Evolutionary conservation across 2,113 vertebrate genomes (phyloP), one percentile per base, ranked within the genome.

Genomic region (Panthera tigris): DNA sequence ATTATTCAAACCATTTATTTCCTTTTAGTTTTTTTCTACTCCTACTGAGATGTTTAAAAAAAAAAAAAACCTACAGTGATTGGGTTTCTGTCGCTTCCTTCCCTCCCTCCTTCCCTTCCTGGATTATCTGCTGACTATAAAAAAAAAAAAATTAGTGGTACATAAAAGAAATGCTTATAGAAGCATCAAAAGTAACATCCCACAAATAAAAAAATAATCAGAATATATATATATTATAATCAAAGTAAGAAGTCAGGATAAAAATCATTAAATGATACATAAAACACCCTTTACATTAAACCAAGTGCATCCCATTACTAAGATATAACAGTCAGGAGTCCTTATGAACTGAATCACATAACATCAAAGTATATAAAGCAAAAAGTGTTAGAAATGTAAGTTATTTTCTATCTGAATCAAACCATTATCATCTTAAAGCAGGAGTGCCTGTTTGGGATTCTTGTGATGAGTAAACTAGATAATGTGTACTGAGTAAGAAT

Each of bases 261-360:
- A 52, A 66, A 41, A 80, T 45, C 71, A 73, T 61, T 63, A 50
- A 87, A 82, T 57, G 74, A 91, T 57, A 82, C 10, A 14, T 57
- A 87, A 81, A 94, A 45, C 41, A 57, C 11, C n/a, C 52, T 82
- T 94, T 88, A 87, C 88, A 31, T 88, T 76, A 69, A 92, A 87
- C n/a, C 33, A 83, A 48, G 31, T 25, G 6, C 33, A 87, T 41
- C 57, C 48, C 33, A 11, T 87, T 31, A 80, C 25, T 39, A 88
- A 61, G 36, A 69, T 19, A 16, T 61, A 81, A 73, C 69, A 63
- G 71, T 68, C 66, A 87, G 36, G 27, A 91, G 21, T 4, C 12
- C 88, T 94, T 73, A 81, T 45, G 68, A 83, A 88, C 2, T 31
- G 83, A 78, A 19, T 69, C 63, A 52, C 41, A 48, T 66, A 31